A percentile compares a stretch with the other conserved stretches of the same genome.
These are phyloP conservation scores for Onthophagus taurus DNA, from an alignment of 1,140 invertebrate species.

Conservation along the genomic window DNA sequence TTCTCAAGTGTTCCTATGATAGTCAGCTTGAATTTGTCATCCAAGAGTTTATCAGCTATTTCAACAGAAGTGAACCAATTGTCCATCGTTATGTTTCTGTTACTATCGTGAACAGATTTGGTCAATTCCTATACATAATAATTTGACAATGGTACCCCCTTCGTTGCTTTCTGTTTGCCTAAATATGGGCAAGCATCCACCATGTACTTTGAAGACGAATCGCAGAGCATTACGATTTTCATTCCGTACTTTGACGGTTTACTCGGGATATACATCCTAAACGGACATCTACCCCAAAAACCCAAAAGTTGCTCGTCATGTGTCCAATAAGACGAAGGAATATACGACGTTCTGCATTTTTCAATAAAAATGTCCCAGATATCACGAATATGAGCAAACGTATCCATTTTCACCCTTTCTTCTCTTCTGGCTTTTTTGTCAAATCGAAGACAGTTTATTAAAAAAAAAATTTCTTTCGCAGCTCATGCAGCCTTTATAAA, in stretches of 20 bases:
- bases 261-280: conserved; percentile 33
- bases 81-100: conserved; percentile 32
- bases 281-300: conserved; percentile 28
- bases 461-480: conserved; percentile 31
- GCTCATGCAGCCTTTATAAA: conserved; percentile 29
- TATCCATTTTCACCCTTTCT: no score
- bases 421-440: conserved; percentile 28
- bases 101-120: conserved; percentile 22
- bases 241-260: conserved; percentile 39
- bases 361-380: no score
- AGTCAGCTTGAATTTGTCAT: conserved; percentile 30
- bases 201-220: conserved; percentile 25
- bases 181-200: conserved; percentile 28
- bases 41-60: conserved; percentile 27
- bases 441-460: conserved; percentile 32
- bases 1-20: conserved; percentile 39
- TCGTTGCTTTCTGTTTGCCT: conserved; percentile 25
- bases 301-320: conserved; percentile 32
- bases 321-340: conserved; percentile 14
- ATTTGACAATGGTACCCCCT: conserved; percentile 24
- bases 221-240: conserved; percentile 28
- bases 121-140: conserved; percentile 20
- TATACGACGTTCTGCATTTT: no score
- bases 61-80: conserved; percentile 37
- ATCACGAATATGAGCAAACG: no score